These are phyloP conservation scores for Ricordea florida DNA, from an alignment of 92 coral and sea anemone species.

Conservation along the genomic window DNA sequence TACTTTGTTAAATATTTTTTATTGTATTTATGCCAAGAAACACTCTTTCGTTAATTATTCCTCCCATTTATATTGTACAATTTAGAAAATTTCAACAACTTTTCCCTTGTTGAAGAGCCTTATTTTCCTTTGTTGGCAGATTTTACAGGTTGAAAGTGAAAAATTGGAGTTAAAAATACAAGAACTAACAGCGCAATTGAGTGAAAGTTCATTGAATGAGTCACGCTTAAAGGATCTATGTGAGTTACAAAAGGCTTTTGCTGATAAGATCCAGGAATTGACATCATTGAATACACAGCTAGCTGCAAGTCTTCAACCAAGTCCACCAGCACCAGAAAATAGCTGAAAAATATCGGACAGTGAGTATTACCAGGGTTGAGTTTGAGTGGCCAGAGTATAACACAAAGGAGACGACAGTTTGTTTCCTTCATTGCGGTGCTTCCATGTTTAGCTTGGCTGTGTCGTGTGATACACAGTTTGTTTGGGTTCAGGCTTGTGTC, in stretches of 20 bases:
- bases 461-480: too few species aligned
- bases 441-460: too few species aligned
- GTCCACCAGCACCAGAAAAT: background rate
- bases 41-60: too few species aligned
- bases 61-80: too few species aligned
- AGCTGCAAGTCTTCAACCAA: slow-evolving; percentile 27
- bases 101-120: background rate
- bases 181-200: slow-evolving; percentile 34
- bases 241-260: slow-evolving; percentile 61
- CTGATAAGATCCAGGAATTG: slow-evolving; percentile 63
- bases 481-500: too few species aligned
- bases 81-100: background rate
- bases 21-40: too few species aligned
- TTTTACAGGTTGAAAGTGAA: slow-evolving; percentile 58
- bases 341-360: background rate
- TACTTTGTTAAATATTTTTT: too few species aligned
- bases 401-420: too few species aligned
- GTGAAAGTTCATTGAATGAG: slow-evolving; percentile 51
- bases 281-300: slow-evolving; percentile 45
- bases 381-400: too few species aligned
- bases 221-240: slow-evolving; percentile 63
- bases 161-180: slow-evolving; percentile 45
- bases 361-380: background rate
- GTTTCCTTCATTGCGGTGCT: too few species aligned
- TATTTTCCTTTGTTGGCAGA: slow-evolving; percentile 20